A percentile compares a stretch with the other conserved stretches of the same genome.
Conservation (phyloP, 2,797 vertebrate species). For the Mycteria americana region DNA sequence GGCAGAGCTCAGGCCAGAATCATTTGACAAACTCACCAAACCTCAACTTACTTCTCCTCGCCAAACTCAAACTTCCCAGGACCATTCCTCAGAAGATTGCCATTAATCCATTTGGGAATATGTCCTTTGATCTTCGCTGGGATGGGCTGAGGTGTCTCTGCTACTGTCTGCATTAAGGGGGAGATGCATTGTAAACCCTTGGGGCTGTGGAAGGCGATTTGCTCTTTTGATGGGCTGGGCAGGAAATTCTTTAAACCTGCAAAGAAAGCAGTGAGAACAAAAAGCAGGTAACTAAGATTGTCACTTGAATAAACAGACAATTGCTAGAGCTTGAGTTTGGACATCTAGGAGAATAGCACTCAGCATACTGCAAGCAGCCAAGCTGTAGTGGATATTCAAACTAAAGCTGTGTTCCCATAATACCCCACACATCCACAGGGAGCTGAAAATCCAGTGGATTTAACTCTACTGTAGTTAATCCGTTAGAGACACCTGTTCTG, state of each 20-base stretch:
- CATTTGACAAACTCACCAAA: neutral
- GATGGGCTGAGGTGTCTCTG: constrained; percentile 83
- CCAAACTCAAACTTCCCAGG: constrained; percentile 96
- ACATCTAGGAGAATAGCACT: neutral
- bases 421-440: neutral
- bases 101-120: constrained; percentile 88
- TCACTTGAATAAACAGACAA: neutral
- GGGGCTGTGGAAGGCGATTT: neutral
- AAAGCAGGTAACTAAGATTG: neutral
- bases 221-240: neutral
- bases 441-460: neutral
- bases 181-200: constrained; percentile 80
- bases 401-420: neutral
- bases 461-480: neutral
- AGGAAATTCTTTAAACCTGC: constrained; percentile 60
- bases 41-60: constrained; percentile 81
- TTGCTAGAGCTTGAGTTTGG: neutral
- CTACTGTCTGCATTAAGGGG: constrained; percentile 75
- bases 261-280: neutral
- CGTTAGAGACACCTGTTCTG: neutral
- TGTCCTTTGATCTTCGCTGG: constrained; percentile 77
- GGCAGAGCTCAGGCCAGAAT: neutral
- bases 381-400: neutral
- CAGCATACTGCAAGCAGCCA: neutral
- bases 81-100: constrained; percentile 87